Conservation (phyloP, 53 echinoderm and acorn worm species). For the Pentamera pediparva region DNA sequence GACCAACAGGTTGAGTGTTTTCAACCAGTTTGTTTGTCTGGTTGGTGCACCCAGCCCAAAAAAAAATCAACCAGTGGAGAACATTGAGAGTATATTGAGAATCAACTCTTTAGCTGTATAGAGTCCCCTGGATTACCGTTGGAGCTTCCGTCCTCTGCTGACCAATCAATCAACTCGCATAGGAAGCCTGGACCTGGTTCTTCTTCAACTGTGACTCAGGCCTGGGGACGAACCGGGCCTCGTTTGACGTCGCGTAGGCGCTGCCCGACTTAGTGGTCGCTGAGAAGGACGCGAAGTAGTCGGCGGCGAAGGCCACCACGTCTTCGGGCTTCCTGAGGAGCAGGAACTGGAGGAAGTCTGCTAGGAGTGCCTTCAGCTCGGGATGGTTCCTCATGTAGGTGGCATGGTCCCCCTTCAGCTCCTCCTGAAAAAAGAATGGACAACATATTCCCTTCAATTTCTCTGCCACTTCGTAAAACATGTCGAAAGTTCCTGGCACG, state of each 20-base stretch:
- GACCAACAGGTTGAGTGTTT: too few species aligned
- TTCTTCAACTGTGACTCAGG: slow-evolving; percentile 81
- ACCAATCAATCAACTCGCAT: slow-evolving; percentile 31
- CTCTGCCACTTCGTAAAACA: too few species aligned
- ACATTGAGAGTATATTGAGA: too few species aligned
- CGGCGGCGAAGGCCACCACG: slow-evolving; percentile 87
- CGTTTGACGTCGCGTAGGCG: slow-evolving; percentile 88
- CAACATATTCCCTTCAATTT: too few species aligned
- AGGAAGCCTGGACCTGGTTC: slow-evolving; percentile 17
- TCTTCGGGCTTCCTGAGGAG: slow-evolving; percentile 93
- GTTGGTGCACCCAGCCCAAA: too few species aligned
- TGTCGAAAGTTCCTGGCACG: too few species aligned
- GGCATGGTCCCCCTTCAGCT: slow-evolving; percentile 96
- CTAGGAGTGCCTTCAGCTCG: slow-evolving; percentile 92
- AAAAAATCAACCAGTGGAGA: too few species aligned
- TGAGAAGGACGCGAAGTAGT: slow-evolving; percentile 94
- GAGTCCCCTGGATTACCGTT: not conserved
- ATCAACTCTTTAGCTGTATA: too few species aligned
- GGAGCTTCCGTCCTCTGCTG: not conserved
- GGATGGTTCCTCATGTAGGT: slow-evolving; percentile 97
- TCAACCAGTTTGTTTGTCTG: too few species aligned
- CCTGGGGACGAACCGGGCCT: slow-evolving; percentile 65
- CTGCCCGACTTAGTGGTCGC: slow-evolving; percentile 75
- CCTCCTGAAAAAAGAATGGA: too few species aligned
- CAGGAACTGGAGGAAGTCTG: slow-evolving; percentile 95